Evolutionary conservation across 2,797 vertebrate species (phyloP), one percentile per base, ranked within the genome.

Genomic region (Siniperca scherzeri): DNA sequence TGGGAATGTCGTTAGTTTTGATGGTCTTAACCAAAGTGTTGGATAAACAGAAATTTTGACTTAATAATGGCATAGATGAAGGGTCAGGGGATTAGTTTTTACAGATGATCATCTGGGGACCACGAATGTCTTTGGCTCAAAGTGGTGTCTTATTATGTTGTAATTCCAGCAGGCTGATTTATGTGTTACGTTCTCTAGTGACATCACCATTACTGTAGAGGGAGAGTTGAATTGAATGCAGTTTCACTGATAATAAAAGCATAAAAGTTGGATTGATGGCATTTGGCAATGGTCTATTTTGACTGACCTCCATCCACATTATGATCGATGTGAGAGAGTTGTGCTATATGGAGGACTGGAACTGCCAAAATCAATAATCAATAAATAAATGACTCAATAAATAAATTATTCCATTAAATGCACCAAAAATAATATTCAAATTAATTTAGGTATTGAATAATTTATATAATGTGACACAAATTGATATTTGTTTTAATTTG

Each of bases 261-360:
- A 38, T 60, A 0, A 30, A 33, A 61, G 30, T 48, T 71, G 16
- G 33, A 48, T 53, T 69, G 16, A 62, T 50, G 25, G 57, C 25
- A 69, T 70, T 65, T 67, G 44, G 7, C 30, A 78, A 25, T 16
- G 30, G n/a, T 48, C 5, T 13, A n/a, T 38, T 60, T 72, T 65
- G 16, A 48, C 16, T 53, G 67, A 52, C 60, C 48, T 33, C 36
- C 13, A 64, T 33, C 36, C 13, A 64, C 13, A 70, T 76, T 65
- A 40, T 21, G 4, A 36, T 36, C 36, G 7, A 42, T 71, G 33
- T 50, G 7, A 64, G 48, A 36, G 27, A 74, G 65, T 38, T 38
- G 57, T 38, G 16, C 1, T 80, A 40, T 60, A 30, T 30, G 30
- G 3, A 30, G 30, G 30, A 30, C 30, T 30, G 30, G 30, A 30